Base-by-base conservation (phyloP, 2,797 vertebrate genomes). In the Sternarchorhynchus goeldii region DNA sequence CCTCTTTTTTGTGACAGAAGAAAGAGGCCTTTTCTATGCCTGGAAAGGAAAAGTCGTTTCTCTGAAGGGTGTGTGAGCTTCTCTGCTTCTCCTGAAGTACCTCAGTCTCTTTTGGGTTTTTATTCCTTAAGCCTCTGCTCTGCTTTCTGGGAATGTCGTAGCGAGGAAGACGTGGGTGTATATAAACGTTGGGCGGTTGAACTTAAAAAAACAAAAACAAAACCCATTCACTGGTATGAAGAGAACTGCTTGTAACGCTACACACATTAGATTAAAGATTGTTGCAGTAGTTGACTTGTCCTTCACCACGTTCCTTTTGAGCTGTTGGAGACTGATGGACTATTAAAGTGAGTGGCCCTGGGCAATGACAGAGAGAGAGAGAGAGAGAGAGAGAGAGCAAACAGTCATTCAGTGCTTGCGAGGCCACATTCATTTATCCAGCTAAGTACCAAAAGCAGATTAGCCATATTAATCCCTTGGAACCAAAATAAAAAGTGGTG, bases 381-480 rank as follows among this genome's bases (percentile, higher is more conserved):
- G 7, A 39, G 21, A 53, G 53, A 39, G 67, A 56, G 57, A 18
- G 34, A 10, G 41, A 66, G 57, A 17, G 65, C 76, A 56, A 69
- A 69, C 73, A 80, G 58, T 74, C 76, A 76, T 80, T 79, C 62
- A 58, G 70, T 60, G 65, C n/a, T 75, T 72, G 73, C 76, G 73
- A 81, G 66, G 67, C 78, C 62, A 62, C 78, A 36, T 72, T 67
- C 56, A 80, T 86, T 81, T 79, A 83, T 78, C 79, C 76, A 74
- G 64, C 64, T 18, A 60, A 86, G 81, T 73, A 79, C 70, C 58
- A 17, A 79, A 64, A 79, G 78, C 76, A 83, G 84, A 82, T 85
- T 84, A 80, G 68, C 62, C 18, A 55, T 78, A 83, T 85, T 87
- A 80, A 83, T 85, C 78, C 78, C 62, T 75, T 78, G 81, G 78